Percentiles rank a stretch among this genome's conserved stretches.
phyloP scores from a whole-genome alignment of 1,140 invertebrate species.

The Mesaphorura yosii region DNA sequence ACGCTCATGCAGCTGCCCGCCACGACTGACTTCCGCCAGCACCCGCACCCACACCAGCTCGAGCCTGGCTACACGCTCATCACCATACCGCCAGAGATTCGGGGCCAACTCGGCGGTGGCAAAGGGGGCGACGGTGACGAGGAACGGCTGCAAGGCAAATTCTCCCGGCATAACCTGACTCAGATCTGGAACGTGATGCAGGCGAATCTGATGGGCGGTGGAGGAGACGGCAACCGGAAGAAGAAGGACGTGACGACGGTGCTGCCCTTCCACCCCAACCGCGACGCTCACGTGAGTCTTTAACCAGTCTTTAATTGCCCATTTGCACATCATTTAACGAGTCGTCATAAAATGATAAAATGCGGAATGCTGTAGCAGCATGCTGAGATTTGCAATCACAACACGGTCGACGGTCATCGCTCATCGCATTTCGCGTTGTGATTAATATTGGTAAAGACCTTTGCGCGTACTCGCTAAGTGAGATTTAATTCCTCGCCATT shows the following conservation, averaged over 20 bases:
- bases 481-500: no score
- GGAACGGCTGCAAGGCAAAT: no score
- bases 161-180: no score
- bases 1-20: constrained; percentile 26
- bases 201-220: constrained; percentile 7
- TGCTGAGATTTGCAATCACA: no score
- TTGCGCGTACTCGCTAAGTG: no score
- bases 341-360: no score
- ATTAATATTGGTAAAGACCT: no score
- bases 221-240: constrained; percentile 13
- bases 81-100: constrained; percentile 18
- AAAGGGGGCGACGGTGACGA: constrained; percentile 10
- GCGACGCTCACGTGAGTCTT: constrained; percentile 28
- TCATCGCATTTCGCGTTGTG: no score
- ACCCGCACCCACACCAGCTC: constrained; percentile 10
- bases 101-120: constrained; percentile 9
- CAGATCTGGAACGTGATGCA: constrained; percentile 30
- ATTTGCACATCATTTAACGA: no score
- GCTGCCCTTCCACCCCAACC: constrained; percentile 29
- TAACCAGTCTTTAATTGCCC: no score
- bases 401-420: no score
- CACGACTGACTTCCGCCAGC: not conserved
- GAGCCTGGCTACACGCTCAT: constrained; percentile 29
- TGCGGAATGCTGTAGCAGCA: no score
- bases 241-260: constrained; percentile 22